These are phyloP conservation scores for Augochlora pura DNA, from an alignment of 1,140 invertebrate genomes.

Conservation along the genomic window DNA sequence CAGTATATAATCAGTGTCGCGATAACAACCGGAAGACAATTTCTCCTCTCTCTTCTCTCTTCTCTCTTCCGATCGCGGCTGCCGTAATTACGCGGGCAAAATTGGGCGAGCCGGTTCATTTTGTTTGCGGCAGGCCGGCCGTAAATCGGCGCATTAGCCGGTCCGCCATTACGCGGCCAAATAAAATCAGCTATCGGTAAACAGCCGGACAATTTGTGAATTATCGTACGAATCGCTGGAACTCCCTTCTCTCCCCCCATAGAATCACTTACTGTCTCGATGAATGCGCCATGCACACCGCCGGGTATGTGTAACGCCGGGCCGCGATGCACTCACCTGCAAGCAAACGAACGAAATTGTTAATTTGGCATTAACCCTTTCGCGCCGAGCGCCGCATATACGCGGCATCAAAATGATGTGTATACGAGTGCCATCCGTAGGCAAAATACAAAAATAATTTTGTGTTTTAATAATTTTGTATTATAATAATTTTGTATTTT, in stretches of 20 bases:
- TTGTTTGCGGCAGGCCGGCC: constrained; percentile 3
- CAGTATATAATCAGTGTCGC: background rate
- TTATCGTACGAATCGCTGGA: background rate
- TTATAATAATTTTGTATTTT: too few species aligned
- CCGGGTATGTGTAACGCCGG: background rate
- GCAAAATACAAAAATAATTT: too few species aligned
- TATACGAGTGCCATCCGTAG: too few species aligned
- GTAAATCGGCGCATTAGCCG: constrained; percentile 12
- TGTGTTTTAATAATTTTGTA: too few species aligned
- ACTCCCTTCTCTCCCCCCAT: too few species aligned
- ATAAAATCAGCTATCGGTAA: constrained; percentile 29
- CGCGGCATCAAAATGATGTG: too few species aligned
- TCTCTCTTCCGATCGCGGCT: background rate
- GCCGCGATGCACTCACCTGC: constrained; percentile 36
- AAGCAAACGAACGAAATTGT: constrained; percentile 8
- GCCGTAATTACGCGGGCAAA: constrained; percentile 45
- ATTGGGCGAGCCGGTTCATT: constrained; percentile 7
- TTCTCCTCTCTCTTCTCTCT: too few species aligned
- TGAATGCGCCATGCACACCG: background rate
- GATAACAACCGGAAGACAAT: constrained; percentile 27
- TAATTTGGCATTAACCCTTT: background rate
- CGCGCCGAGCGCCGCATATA: too few species aligned
- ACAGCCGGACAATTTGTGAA: constrained; percentile 32
- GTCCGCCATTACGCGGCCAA: constrained; percentile 7
- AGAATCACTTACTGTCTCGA: constrained; percentile 29